Evolutionary conservation across 2,888 invertebrate genomes (phyloP), one percentile per base, ranked within the genome.

Genomic region (Cantharis rufa): DNA sequence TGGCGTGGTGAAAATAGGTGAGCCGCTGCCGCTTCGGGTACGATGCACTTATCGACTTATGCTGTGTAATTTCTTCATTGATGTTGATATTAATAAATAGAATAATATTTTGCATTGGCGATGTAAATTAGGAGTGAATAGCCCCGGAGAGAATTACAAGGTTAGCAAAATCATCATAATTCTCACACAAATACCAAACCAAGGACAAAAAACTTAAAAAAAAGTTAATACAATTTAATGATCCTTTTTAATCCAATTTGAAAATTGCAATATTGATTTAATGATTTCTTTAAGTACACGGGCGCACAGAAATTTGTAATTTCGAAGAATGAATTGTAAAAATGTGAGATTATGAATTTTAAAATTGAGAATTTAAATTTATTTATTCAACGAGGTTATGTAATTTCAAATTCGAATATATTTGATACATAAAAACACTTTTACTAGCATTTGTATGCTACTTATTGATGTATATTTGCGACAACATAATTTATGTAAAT

Each of bases 101-200:
- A 48, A 48, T 48, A 48, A 48, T 48, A 48, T 48, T 48, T 66
- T 66, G 64, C 16, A 66, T 24, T 18, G 13, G 63, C 18, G 63
- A 63, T 63, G 63, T 63, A 63, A 66, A 66, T 66, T 66, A 66
- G 62, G 62, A 74, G 69, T 69, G 74, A 74, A 69, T 70, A 74
- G 69, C 69, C 69, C 32, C 32, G 27, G 62, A 16, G 15, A 48
- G 28, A 68, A 21, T n/a, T 62, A 70, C 74, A 74, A 74, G 74
- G 74, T 74, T 74, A 62, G 64, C 62, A 62, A 74, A 74, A 69
- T 74, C 62, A 27, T 69, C 62, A 27, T 69, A 62, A 74, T 74
- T 48, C 48, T 48, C 74, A 27, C 62, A 21, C 16, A 70, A 68
- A 66, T 66, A 15, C 21, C 21, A 32, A 66, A 69, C 63, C 74